These are phyloP conservation scores for Drosophila rufa DNA, from an alignment of 1,140 invertebrate genomes.

Conservation along the genomic window DNA sequence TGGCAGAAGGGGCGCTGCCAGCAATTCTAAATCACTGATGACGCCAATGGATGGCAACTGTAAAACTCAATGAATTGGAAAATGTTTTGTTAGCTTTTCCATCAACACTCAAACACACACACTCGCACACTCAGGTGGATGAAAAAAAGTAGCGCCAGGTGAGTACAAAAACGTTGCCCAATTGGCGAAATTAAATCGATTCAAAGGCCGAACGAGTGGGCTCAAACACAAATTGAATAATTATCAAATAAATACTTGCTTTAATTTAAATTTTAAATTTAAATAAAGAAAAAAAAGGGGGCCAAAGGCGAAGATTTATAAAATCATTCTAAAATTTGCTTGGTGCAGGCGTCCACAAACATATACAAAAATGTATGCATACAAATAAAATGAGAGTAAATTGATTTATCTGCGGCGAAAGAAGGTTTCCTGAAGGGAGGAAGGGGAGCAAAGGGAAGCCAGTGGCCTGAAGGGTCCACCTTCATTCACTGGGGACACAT, in stretches of 20 bases:
- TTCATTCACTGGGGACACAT: conserved; percentile 79
- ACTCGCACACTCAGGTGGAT: conserved; percentile 15
- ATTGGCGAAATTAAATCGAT: conserved; percentile 50
- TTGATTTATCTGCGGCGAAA: conserved; percentile 75
- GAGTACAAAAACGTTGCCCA: conserved; percentile 50
- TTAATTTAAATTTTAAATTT: conserved; percentile 55
- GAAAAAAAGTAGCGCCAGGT: conserved; percentile 15
- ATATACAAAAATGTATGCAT: conserved; percentile 71
- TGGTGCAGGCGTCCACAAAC: conserved; percentile 13
- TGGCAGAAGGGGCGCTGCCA: conserved; percentile 27
- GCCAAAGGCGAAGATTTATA: conserved; percentile 54
- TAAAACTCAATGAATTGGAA: conserved; percentile 85
- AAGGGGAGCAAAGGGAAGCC: neutral
- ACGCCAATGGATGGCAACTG: conserved; percentile 67
- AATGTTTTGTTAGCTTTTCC: conserved; percentile 80
- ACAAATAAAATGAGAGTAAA: conserved; percentile 82
- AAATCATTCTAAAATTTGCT: conserved; percentile 68
- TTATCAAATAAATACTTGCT: conserved; percentile 56
- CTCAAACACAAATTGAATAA: conserved; percentile 68
- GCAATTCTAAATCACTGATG: conserved; percentile 59
- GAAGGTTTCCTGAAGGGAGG: conserved; percentile 9
- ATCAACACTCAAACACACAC: conserved; percentile 68
- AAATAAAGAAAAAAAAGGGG: neutral
- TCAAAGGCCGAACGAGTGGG: conserved; percentile 32
- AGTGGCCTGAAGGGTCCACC: conserved; percentile 47